Conservation (phyloP, 2,888 invertebrate species). For the Tetanocera ferruginea region DNA sequence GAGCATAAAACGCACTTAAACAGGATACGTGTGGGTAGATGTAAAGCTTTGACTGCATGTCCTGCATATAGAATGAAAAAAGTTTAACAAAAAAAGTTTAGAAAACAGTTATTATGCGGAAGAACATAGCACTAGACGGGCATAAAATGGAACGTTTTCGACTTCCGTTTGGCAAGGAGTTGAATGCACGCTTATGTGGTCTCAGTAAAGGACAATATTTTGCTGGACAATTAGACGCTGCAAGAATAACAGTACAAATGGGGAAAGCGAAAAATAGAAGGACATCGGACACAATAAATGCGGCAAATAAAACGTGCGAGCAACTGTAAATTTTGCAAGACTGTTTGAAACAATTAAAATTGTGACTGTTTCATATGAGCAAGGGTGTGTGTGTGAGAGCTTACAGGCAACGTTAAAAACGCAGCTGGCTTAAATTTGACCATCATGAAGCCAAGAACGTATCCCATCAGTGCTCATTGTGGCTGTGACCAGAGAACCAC, state of each 20-base stretch:
- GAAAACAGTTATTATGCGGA: not conserved
- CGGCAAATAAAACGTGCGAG: slow-evolving; percentile 19
- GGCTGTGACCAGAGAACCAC: slow-evolving; percentile 8
- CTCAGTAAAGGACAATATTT: slow-evolving; percentile 22
- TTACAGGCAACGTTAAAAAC: not conserved
- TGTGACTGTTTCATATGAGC: not conserved
- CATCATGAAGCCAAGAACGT: not conserved
- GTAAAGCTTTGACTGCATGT: not conserved
- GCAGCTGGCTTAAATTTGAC: slow-evolving; percentile 2
- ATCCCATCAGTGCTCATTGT: not conserved
- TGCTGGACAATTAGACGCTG: slow-evolving; percentile 34
- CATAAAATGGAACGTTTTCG: slow-evolving; percentile 13
- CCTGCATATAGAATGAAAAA: not conserved
- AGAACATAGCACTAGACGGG: slow-evolving; percentile 23
- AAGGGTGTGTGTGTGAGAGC: not conserved
- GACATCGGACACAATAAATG: not conserved
- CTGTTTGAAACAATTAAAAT: slow-evolving; percentile 40
- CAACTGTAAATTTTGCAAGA: slow-evolving; percentile 32
- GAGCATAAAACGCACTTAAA: slow-evolving; percentile 1
- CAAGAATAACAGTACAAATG: not conserved
- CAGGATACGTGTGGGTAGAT: not conserved
- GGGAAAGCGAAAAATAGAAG: not conserved
- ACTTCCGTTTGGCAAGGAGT: slow-evolving; percentile 16
- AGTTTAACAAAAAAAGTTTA: not conserved
- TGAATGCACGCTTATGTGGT: slow-evolving; percentile 30